A percentile compares a stretch with the other conserved stretches of the same genome.
phyloP scores from a whole-genome alignment of 2,113 vertebrate species.

The Nymphicus hollandicus region DNA sequence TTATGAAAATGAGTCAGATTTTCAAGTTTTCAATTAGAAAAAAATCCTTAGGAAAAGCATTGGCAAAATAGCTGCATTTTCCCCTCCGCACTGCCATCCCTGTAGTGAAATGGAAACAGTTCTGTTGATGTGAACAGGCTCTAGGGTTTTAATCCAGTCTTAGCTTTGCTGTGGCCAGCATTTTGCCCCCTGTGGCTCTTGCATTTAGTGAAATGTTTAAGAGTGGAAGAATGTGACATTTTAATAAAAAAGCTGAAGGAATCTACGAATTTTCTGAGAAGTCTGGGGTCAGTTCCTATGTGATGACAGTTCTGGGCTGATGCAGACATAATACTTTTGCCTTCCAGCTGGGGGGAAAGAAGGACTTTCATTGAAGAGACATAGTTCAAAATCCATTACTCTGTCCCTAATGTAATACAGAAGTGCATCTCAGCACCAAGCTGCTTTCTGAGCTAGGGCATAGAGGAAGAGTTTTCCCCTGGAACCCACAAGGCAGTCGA shows the following conservation, averaged over 20 bases:
- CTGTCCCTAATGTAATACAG: background rate
- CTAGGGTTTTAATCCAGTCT: background rate
- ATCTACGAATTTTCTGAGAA: conserved; percentile 19
- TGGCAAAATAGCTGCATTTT: conserved; percentile 4
- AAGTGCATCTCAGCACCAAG: background rate
- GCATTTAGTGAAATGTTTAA: conserved; percentile 1
- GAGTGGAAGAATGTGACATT: conserved; percentile 6
- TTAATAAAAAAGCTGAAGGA: conserved; percentile 12
- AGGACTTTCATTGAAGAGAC: background rate
- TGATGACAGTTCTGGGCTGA: conserved; percentile 4
- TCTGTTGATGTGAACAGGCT: background rate
- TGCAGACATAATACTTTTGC: background rate
- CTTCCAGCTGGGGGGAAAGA: background rate
- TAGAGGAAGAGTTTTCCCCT: background rate
- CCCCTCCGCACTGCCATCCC: background rate
- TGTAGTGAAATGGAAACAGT: background rate
- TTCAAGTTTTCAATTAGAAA: conserved; percentile 15
- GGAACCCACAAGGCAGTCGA: background rate
- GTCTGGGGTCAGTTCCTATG: conserved; percentile 1
- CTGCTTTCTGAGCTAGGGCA: background rate
- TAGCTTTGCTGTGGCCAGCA: background rate
- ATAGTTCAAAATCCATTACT: background rate
- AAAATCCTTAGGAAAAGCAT: background rate
- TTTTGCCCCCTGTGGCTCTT: background rate
- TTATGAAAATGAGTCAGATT: conserved; percentile 28